Base-by-base conservation (phyloP, 1,140 invertebrate genomes). In the Polypedilum vanderplanki region DNA sequence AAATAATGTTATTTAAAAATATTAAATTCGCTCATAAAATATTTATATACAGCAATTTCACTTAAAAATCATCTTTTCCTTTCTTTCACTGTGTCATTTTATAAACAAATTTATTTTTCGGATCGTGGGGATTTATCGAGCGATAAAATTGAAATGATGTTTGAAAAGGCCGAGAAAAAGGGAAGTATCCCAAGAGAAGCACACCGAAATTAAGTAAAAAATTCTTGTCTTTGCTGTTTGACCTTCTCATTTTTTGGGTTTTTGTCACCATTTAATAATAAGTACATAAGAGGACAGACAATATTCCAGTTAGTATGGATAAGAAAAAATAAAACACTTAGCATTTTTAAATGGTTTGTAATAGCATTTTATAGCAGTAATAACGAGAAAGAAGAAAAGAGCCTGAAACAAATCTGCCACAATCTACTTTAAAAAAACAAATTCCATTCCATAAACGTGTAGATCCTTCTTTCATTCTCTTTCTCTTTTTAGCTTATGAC, bases 1-100 rank as follows among this genome's bases (percentile, higher is more conserved):
- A 67, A 67, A 67, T 67, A 67, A 70, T 70, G 65, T 70, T 70
- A 70, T 70, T 70, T 70, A 70, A 70, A 70, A 70, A 70, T 5
- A 67, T n/a, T 67, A 70, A 70, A 18, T 70, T 67, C 65, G 5
- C 65, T 70, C 65, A 70, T 70, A 70, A 70, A 70, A 70, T 70
- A 70, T 70, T 70, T 20, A 70, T 70, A n/a, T 15, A n/a, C 12
- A 57, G n/a, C n/a, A 57, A 12, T n/a, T 15, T n/a, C n/a, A 57
- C 46, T 57, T n/a, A 57, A 57, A 15, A 15, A 57, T 57, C n/a
- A 18, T 70, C 20, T 20, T 70, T 70, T 8, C 18, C 17, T 70
- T 3, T 20, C 65, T 7, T 20, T 8, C 65, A 20, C 15, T 70
- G n/a, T 70, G 15, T 70, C 18, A 17, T 18, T 70, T 57, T 57